These are phyloP conservation scores for Atractosteus spatula DNA, from an alignment of 2,113 vertebrate species.

Conservation along the genomic window DNA sequence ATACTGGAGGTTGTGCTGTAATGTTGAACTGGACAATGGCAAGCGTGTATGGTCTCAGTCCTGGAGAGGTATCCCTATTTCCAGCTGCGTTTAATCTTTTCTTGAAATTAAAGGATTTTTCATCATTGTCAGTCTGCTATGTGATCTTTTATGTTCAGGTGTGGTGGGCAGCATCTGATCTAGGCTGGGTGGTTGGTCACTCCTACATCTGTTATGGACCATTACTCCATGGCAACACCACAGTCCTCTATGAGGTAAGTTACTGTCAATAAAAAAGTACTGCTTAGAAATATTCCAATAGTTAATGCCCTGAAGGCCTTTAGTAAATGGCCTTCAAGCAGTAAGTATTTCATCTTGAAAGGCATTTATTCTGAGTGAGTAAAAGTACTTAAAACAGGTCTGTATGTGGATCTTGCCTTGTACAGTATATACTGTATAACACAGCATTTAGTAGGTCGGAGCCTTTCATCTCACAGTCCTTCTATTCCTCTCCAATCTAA, in stretches of 20 bases:
- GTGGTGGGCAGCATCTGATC: conserved; percentile 97
- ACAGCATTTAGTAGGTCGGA: too few relatives aligned
- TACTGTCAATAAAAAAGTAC: neutral
- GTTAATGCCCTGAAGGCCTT: too few relatives aligned
- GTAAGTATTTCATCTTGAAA: too few relatives aligned
- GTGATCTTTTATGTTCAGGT: conserved; percentile 64
- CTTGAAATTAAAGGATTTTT: neutral
- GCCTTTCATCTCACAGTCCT: too few relatives aligned
- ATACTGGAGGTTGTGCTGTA: conserved; percentile 90
- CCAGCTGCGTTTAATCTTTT: conserved; percentile 18
- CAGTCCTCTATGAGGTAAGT: conserved; percentile 88
- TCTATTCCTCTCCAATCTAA: too few relatives aligned
- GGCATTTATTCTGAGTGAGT: too few relatives aligned
- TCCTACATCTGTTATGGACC: conserved; percentile 96
- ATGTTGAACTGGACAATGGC: conserved; percentile 98
- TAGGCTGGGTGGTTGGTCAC: conserved; percentile 97
- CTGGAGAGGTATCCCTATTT: conserved; percentile 81
- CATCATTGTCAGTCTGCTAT: neutral
- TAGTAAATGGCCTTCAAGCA: too few relatives aligned
- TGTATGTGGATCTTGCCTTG: too few relatives aligned
- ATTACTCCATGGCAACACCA: conserved; percentile 89
- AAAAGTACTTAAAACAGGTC: too few relatives aligned
- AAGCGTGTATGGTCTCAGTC: conserved; percentile 83
- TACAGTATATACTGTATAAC: too few relatives aligned
- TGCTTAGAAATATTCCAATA: too few relatives aligned